Percentiles rank a stretch among this genome's conserved stretches.
Conservation (phyloP, 2,797 vertebrate genomes). For the Eupleurogrammus muticus region DNA sequence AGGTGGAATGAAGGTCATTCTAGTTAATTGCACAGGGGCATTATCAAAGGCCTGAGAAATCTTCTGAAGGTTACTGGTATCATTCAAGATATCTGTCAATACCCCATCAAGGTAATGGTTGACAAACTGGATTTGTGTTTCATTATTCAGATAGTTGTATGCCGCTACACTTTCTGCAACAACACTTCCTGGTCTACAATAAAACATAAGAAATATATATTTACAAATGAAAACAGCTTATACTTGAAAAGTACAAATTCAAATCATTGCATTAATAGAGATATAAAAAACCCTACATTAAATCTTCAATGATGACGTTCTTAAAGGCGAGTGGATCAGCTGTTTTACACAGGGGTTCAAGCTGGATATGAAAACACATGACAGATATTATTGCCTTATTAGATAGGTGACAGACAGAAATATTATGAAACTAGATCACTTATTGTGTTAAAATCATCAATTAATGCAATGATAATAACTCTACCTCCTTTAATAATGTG, state of each 20-base stretch:
- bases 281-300: slow-evolving; percentile 51
- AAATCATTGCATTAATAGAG: not conserved
- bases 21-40: slow-evolving; percentile 22
- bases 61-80: slow-evolving; percentile 47
- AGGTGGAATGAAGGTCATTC: slow-evolving; percentile 33
- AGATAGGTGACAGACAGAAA: too few relatives aligned
- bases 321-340: too few relatives aligned
- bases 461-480: too few relatives aligned
- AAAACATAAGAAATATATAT: slow-evolving; percentile 5
- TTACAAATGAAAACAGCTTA: not conserved
- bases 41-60: slow-evolving; percentile 66
- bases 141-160: slow-evolving; percentile 77
- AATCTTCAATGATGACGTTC: too few relatives aligned
- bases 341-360: too few relatives aligned
- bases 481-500: too few relatives aligned
- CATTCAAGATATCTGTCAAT: slow-evolving; percentile 62
- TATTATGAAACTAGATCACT: too few relatives aligned
- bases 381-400: too few relatives aligned
- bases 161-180: slow-evolving; percentile 62
- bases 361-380: too few relatives aligned
- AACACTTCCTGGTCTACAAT: slow-evolving; percentile 63
- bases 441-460: too few relatives aligned
- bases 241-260: not conserved
- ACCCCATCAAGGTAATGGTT: slow-evolving; percentile 58
- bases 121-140: slow-evolving; percentile 74